These are phyloP conservation scores for Drosophila flavopinicola DNA, from an alignment of 2,888 invertebrate species.

Conservation along the genomic window DNA sequence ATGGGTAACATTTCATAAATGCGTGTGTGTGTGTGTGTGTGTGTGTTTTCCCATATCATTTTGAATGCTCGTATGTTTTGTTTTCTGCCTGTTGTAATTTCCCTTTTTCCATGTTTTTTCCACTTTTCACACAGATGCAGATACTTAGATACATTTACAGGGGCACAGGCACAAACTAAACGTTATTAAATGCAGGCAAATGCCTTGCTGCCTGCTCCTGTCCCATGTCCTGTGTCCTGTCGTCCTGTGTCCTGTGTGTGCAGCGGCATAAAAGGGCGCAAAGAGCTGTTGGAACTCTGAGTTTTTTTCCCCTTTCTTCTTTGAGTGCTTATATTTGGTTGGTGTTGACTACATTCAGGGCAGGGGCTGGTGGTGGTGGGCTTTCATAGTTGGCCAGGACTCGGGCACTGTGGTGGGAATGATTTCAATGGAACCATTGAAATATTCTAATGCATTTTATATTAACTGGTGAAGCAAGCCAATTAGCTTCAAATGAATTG, in stretches of 20 bases:
- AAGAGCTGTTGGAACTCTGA: constrained; percentile 42
- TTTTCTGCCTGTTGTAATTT: constrained; percentile 54
- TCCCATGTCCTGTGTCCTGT: constrained; percentile 42
- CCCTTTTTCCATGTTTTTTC: constrained; percentile 20
- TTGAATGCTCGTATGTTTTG: constrained; percentile 46
- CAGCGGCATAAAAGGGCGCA: constrained; percentile 57
- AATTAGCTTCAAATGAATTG: constrained; percentile 5
- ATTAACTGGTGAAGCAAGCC: constrained; percentile 3
- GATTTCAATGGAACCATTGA: not conserved
- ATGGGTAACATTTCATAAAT: constrained; percentile 63
- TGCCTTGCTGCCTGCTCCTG: constrained; percentile 49
- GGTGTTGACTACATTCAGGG: constrained; percentile 55
- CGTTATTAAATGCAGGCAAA: constrained; percentile 78
- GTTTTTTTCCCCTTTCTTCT: constrained; percentile 28
- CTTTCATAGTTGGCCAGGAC: constrained; percentile 23
- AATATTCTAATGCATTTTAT: not conserved
- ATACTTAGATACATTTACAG: constrained; percentile 45
- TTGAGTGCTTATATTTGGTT: constrained; percentile 56
- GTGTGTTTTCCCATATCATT: constrained; percentile 71
- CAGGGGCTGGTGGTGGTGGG: constrained; percentile 9
- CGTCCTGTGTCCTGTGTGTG: constrained; percentile 31
- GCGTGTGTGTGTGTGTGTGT: constrained; percentile 18
- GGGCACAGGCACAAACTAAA: constrained; percentile 53
- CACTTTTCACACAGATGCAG: constrained; percentile 69
- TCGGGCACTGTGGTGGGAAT: constrained; percentile 48